Evolutionary conservation across 2,113 vertebrate genomes (phyloP).

Genomic region (Archilochus colubris): DNA sequence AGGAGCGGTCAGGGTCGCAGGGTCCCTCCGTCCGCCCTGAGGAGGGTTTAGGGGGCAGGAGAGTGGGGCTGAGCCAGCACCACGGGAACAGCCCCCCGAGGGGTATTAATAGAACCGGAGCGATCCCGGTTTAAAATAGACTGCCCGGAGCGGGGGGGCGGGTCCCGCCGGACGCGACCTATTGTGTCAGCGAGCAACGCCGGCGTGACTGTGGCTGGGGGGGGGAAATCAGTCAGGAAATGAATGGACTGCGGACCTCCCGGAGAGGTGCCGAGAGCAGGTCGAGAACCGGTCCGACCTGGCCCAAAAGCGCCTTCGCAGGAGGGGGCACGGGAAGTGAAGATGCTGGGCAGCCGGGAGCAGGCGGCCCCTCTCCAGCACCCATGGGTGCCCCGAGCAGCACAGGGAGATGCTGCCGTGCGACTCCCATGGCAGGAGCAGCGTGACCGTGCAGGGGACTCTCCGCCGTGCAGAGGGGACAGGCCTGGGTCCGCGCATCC

Average conservation of each 20-base stretch:
- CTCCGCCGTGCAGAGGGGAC: not conserved
- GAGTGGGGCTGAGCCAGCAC: not conserved
- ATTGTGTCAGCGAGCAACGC: constrained; percentile 53
- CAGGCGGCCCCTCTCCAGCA: not conserved
- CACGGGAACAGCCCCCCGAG: constrained; percentile 26
- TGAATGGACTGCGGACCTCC: too few species aligned
- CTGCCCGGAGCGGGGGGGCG: constrained; percentile 43
- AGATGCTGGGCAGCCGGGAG: not conserved
- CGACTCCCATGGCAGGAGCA: not conserved
- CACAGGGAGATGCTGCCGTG: not conserved
- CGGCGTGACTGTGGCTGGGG: not conserved
- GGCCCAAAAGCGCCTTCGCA: not conserved
- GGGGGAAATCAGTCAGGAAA: not conserved
- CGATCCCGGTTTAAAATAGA: constrained; percentile 66
- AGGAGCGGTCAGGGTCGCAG: fast-evolving
- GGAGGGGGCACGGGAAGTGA: not conserved
- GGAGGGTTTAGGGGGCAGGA: not conserved
- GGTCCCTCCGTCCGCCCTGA: not conserved
- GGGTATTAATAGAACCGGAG: constrained; percentile 63
- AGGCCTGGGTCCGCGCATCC: not conserved
- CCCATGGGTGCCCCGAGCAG: not conserved
- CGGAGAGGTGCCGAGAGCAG: not conserved
- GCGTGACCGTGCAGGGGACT: not conserved
- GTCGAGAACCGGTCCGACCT: not conserved
- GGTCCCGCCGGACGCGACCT: constrained; percentile 53